Evolutionary conservation across 2,888 invertebrate genomes (phyloP).

Genomic region (Cantharis flavilabris): DNA sequence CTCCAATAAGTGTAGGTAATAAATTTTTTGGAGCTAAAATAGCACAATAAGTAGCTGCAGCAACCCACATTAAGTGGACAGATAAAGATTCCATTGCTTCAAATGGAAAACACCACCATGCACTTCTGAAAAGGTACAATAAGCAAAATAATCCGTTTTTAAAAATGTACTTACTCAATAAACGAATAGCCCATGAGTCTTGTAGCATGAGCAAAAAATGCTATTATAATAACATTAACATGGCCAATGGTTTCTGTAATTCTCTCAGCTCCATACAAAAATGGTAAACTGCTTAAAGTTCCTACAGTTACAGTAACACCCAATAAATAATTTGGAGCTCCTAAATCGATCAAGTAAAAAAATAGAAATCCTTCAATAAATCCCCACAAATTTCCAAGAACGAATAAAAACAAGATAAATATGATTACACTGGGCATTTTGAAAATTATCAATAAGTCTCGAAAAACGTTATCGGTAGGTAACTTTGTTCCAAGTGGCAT

Average conservation of each 20-base stretch:
- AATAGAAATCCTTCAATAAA: constrained; percentile 89
- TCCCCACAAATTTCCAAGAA: constrained; percentile 86
- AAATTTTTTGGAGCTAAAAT: constrained; percentile 82
- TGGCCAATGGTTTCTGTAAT: constrained; percentile 82
- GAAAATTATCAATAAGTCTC: constrained; percentile 75
- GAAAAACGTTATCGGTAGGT: constrained; percentile 77
- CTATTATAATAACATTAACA: constrained; percentile 81
- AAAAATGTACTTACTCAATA: constrained; percentile 69
- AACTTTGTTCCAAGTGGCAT: constrained; percentile 80
- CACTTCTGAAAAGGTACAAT: constrained; percentile 62
- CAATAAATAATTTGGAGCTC: constrained; percentile 80
- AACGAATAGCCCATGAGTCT: constrained; percentile 83
- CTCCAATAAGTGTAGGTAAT: constrained; percentile 83
- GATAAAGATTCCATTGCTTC: constrained; percentile 86
- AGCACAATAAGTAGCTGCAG: constrained; percentile 86
- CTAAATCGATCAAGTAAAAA: constrained; percentile 81
- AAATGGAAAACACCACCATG: constrained; percentile 89
- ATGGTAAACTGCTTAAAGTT: constrained; percentile 81
- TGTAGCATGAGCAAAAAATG: constrained; percentile 83
- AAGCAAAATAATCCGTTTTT: neutral
- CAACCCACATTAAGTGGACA: constrained; percentile 89
- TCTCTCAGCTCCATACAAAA: constrained; percentile 81
- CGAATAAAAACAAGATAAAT: constrained; percentile 80
- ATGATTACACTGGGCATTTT: constrained; percentile 79
- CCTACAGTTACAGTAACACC: constrained; percentile 86